Percentiles rank a stretch among this genome's conserved stretches.
These are phyloP conservation scores for Leptopilina boulardi DNA, from an alignment of 1,140 invertebrate species.

Conservation along the genomic window DNA sequence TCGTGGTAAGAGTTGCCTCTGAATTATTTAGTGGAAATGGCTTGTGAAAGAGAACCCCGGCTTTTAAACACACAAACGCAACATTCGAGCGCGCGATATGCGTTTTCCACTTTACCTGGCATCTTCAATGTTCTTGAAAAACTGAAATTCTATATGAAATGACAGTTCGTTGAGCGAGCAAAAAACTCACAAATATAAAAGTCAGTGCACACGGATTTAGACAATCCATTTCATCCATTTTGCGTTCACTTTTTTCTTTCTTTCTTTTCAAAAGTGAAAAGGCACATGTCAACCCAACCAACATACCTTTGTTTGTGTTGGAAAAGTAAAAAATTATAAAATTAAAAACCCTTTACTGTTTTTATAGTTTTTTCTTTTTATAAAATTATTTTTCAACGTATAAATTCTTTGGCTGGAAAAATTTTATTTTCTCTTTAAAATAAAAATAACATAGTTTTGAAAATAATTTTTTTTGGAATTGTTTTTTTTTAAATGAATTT, in stretches of 20 bases:
- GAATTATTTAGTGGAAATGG: conserved; percentile 32
- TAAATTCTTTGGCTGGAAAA: no score
- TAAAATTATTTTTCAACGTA: no score
- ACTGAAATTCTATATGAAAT: conserved; percentile 17
- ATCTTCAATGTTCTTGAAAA: conserved; percentile 8
- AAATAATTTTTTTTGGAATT: no score
- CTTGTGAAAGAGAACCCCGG: conserved; percentile 23
- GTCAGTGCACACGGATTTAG: not conserved
- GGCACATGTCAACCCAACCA: not conserved
- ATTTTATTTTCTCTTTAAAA: no score
- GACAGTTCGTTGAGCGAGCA: conserved; percentile 14
- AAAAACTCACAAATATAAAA: conserved; percentile 1
- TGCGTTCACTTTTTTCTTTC: not conserved
- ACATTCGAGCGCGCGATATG: conserved; percentile 7
- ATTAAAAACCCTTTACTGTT: no score
- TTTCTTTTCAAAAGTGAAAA: conserved; percentile 11
- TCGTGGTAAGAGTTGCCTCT: conserved; percentile 21
- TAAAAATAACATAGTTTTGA: no score
- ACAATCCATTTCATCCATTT: not conserved
- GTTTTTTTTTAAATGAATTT: no score
- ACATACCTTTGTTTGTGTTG: not conserved
- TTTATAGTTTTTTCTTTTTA: no score
- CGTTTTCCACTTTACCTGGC: conserved; percentile 22
- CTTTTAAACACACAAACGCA: conserved; percentile 26
- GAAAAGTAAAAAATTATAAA: not conserved